Conservation (phyloP, 2,113 vertebrate species). For the Microtus ochrogaster region DNA sequence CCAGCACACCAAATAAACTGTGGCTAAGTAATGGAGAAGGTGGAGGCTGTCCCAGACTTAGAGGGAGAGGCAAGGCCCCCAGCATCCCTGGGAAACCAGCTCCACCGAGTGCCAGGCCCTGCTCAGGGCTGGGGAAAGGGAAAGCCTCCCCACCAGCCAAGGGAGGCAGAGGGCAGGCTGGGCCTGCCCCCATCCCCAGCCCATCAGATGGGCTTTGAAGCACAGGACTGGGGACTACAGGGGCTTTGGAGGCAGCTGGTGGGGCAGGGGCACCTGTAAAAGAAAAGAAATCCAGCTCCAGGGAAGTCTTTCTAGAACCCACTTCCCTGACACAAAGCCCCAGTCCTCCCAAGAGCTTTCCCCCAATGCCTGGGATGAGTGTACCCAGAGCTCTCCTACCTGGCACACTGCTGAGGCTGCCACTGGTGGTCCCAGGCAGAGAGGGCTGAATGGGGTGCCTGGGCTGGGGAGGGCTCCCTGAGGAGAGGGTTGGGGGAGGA, state of each 20-base stretch:
- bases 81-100: slow-evolving; percentile 88
- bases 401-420: slow-evolving; percentile 79
- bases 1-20: slow-evolving; percentile 84
- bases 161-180: slow-evolving; percentile 75
- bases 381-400: slow-evolving; percentile 51
- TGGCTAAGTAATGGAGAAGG: slow-evolving; percentile 83
- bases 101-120: slow-evolving; percentile 89
- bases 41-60: slow-evolving; percentile 85
- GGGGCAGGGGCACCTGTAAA: slow-evolving; percentile 81
- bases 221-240: slow-evolving; percentile 76
- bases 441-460: slow-evolving; percentile 79
- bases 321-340: neutral
- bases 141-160: slow-evolving; percentile 87
- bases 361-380: neutral
- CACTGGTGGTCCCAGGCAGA: slow-evolving; percentile 68
- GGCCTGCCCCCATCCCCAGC: slow-evolving; percentile 71
- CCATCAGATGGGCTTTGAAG: slow-evolving; percentile 82
- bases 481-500: slow-evolving; percentile 79
- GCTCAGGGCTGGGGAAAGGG: slow-evolving; percentile 90
- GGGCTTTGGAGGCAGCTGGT: slow-evolving; percentile 81
- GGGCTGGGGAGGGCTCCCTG: slow-evolving; percentile 82
- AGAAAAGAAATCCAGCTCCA: slow-evolving; percentile 61
- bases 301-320: neutral
- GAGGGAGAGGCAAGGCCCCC: slow-evolving; percentile 88
- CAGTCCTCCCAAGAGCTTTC: neutral